Evolutionary conservation across 2,797 vertebrate species (phyloP), one percentile per base, ranked within the genome.

Genomic region (Malurus leucopterus): DNA sequence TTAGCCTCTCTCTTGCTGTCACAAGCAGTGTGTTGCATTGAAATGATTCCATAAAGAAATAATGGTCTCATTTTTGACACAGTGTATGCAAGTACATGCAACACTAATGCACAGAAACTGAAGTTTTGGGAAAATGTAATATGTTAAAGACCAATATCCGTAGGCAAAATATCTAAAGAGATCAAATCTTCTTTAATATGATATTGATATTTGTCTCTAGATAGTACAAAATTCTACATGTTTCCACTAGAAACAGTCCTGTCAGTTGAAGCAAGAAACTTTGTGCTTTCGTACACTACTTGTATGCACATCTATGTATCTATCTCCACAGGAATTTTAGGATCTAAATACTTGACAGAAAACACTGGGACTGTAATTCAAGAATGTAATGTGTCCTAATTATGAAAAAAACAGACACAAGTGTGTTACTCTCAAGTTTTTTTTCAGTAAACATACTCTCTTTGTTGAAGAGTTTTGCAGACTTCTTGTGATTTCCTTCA

Each of bases 1-100:
- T 34, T n/a, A 71, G 16, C 8, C 21, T 58, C 14, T 36, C 38
- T 20, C 8, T 79, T 9, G 5, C 13, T 49, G 9, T 38, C 44
- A 57, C n/a, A 59, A 80, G 15, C 15, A 46, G 8, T 15, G 11
- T 40, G 17, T 43, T 81, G 8, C 14, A 21, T 46, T 63, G 41
- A 65, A 82, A 51, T 38, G 5, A 41, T 67, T 55, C 44, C 13
- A 10, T 11, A 27, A 24, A 3, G 47, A 80, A 46, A 51, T 11
- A 0, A 30, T 20, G 9, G 26, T 41, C 55, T 89, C 50, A 6
- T 81, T 84, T 65, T 89, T 53, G 29, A 34, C 14, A 8, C 54
- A 49, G 15, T 1, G 3, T 40, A 68, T 4, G 13, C 0, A 15
- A 70, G 11, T 43, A 14, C 4, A 44, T 62, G 9, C 3, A 59